Percentiles rank a stretch among this genome's conserved stretches.
Conservation (phyloP, 2,888 invertebrate genomes). For the Brenthis hecate region DNA sequence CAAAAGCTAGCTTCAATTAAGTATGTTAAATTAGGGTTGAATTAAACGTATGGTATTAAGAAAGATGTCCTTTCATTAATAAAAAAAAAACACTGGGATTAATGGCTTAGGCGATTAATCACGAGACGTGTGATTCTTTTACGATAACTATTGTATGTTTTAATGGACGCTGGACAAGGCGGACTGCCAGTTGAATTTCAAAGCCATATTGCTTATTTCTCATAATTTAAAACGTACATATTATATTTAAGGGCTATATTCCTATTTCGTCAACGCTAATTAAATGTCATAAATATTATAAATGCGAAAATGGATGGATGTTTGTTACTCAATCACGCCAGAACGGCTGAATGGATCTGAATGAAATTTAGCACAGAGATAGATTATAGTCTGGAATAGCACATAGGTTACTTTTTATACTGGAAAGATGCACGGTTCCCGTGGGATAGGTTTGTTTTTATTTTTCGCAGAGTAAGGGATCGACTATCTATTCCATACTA, state of each 20-base stretch:
- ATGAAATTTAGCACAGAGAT: too few species aligned
- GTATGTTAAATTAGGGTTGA: background rate
- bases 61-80: constrained; percentile 14
- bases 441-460: too few species aligned
- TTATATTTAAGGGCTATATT: constrained; percentile 29
- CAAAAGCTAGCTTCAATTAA: background rate
- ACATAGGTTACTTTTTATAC: too few species aligned
- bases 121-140: constrained; percentile 50
- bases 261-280: constrained; percentile 52
- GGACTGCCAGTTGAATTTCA: constrained; percentile 64
- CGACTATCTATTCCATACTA: too few species aligned
- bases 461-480: too few species aligned
- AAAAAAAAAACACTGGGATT: constrained; percentile 5
- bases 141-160: constrained; percentile 66
- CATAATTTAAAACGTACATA: constrained; percentile 44
- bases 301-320: too few species aligned
- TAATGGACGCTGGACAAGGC: constrained; percentile 55
- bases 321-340: too few species aligned
- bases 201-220: constrained; percentile 53
- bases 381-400: too few species aligned
- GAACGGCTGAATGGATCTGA: too few species aligned
- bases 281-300: constrained; percentile 3
- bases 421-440: too few species aligned
- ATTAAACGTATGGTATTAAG: background rate
- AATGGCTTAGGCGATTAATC: constrained; percentile 59